phyloP scores from a whole-genome alignment of 1,140 invertebrate genomes.

The Brachionus koreanus region DNA sequence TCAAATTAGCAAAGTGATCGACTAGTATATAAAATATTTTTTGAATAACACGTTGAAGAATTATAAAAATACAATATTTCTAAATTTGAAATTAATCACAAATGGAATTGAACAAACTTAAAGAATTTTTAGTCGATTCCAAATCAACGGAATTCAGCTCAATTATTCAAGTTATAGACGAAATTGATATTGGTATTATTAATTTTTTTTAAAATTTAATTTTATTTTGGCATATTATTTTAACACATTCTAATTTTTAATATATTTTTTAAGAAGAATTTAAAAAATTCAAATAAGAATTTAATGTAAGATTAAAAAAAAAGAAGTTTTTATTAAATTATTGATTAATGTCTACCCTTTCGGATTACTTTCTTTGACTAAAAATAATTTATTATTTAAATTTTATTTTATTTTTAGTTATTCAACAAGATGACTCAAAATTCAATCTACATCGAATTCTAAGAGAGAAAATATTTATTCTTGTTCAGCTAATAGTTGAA shows the following conservation, averaged over 20 bases:
- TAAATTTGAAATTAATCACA: not conserved
- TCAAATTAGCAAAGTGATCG: not conserved
- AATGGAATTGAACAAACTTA: not conserved
- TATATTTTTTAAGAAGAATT: too few relatives aligned
- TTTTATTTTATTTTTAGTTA: not conserved
- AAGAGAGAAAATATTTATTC: conserved; percentile 18
- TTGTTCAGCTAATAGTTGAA: not conserved
- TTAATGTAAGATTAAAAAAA: not conserved
- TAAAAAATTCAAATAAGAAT: not conserved
- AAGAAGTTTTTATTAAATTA: too few relatives aligned
- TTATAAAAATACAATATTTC: not conserved
- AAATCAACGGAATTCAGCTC: not conserved
- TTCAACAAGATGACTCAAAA: not conserved
- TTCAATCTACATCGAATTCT: not conserved
- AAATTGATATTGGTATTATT: not conserved
- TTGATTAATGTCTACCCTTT: too few relatives aligned
- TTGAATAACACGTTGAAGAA: not conserved
- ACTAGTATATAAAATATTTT: not conserved
- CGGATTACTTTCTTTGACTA: too few relatives aligned
- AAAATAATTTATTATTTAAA: not conserved
- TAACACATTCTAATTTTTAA: too few relatives aligned
- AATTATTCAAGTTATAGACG: not conserved
- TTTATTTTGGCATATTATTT: too few relatives aligned
- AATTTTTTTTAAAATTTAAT: too few relatives aligned
- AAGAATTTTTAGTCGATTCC: not conserved